Evolutionary conservation across 2,797 vertebrate genomes (phyloP).

Genomic region (Pseudopleuronectes americanus): DNA sequence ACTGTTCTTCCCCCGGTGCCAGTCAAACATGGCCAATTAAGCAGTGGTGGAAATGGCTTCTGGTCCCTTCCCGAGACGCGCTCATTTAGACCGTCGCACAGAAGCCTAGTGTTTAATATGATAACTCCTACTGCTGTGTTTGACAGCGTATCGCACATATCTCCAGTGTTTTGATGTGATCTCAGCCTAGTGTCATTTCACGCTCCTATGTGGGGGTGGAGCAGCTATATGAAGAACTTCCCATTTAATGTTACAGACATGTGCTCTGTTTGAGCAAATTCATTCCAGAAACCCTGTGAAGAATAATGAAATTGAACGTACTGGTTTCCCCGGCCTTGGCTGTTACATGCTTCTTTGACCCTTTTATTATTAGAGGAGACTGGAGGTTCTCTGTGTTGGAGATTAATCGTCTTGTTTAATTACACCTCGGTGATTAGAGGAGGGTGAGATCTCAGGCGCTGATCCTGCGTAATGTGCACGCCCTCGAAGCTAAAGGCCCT

Average conservation of each 20-base stretch:
- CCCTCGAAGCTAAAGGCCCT: constrained; percentile 47
- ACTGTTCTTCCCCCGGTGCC: constrained; percentile 44
- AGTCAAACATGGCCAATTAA: constrained; percentile 64
- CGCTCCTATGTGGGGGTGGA: background rate
- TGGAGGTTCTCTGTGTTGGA: constrained; percentile 17
- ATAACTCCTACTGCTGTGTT: constrained; percentile 36
- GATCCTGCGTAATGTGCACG: constrained; percentile 41
- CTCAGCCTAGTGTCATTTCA: constrained; percentile 8
- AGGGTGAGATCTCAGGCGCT: constrained; percentile 62
- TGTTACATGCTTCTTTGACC: constrained; percentile 49
- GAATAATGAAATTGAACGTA: constrained; percentile 36
- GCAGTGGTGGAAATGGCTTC: constrained; percentile 43
- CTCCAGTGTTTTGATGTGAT: constrained; percentile 28
- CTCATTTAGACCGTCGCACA: constrained; percentile 41
- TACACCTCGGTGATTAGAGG: constrained; percentile 68
- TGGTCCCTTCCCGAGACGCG: constrained; percentile 39
- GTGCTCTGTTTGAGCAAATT: constrained; percentile 6
- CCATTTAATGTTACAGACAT: constrained; percentile 21
- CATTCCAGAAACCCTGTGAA: constrained; percentile 12
- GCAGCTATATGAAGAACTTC: constrained; percentile 4
- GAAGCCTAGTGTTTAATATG: constrained; percentile 46
- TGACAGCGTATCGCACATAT: constrained; percentile 31
- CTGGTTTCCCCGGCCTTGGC: constrained; percentile 7
- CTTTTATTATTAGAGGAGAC: constrained; percentile 19
- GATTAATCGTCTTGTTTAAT: constrained; percentile 77